phyloP scores from a whole-genome alignment of 2,797 vertebrate genomes.

The Urophycis tenuis region DNA sequence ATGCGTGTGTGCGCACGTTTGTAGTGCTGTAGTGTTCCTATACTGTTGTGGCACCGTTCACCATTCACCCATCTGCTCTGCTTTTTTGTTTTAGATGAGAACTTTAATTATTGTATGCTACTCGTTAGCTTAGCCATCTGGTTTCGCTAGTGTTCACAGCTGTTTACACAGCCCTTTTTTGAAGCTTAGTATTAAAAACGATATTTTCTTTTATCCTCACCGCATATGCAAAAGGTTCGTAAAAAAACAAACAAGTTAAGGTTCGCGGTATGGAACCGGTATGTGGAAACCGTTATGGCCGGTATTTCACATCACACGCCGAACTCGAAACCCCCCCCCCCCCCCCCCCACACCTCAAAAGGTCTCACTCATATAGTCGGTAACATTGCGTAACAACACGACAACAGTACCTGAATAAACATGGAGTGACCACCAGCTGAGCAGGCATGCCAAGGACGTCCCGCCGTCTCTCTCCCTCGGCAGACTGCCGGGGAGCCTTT shows the following conservation, averaged over 20 bases:
- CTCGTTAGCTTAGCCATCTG: conserved; percentile 1
- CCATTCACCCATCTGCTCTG: conserved; percentile 30
- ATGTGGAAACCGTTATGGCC: too few species aligned
- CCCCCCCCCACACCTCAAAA: too few species aligned
- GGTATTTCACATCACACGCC: too few species aligned
- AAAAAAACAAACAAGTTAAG: background rate
- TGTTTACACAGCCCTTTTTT: background rate
- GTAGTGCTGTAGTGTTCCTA: background rate
- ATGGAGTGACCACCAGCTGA: background rate
- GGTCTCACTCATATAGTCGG: background rate
- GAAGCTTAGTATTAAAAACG: background rate
- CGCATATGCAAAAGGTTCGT: background rate
- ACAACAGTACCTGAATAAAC: background rate
- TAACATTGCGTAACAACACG: background rate
- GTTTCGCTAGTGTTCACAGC: background rate
- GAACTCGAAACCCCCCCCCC: too few species aligned
- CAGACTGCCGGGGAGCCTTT: background rate
- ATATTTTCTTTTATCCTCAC: background rate
- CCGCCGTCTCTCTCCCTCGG: background rate
- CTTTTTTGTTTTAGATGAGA: conserved; percentile 2
- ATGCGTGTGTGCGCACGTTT: background rate
- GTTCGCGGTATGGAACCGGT: background rate
- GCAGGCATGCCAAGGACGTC: background rate
- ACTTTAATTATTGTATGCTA: conserved; percentile 4
- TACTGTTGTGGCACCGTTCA: conserved; percentile 11